Base-by-base conservation (phyloP, 2,113 vertebrate genomes). In the Zosterops borbonicus region DNA sequence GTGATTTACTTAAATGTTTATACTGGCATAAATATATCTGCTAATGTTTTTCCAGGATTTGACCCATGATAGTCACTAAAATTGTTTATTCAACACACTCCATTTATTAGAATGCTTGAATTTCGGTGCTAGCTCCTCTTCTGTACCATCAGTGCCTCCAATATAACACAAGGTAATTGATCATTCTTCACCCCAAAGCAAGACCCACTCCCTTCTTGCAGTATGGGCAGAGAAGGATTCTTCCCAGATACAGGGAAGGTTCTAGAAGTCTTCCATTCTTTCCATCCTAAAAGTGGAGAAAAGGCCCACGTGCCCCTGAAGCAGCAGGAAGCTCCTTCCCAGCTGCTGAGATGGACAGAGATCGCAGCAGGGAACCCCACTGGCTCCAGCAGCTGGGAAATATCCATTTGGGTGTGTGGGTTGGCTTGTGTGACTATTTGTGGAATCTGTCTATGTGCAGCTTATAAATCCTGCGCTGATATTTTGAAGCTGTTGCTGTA, bases 331-430 rank as follows among this genome's bases (percentile, higher is more conserved):
- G 37, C 60, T 78, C 52, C 77, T 74, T 94, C 83, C 76, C 79
- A 92, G 90, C 76, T 90, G 94, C 92, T 89, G 5, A 68, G 88
- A 83, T 82, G 89, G 91, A 83, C 76, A 87, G 87, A 53, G 64
- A 71, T 12, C 56, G 5, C 88, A 94, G 85, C 92, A 89, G 93
- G 90, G 76, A 69, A 90, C 23, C 25, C 74, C 44, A 46, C 37
- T 83, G 7, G 2, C 73, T 97, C 77, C 74, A 95, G 89, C 95
- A 96, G 94, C 95, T 96, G 94, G 91, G 93, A 96, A 95, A 87
- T 92, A 89, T 92, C 95, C 67, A 75, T 47, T 92, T 87, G 96
- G 91, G 94, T 87, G 91, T 95, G 87, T 71, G 89, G 92, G 53
- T 95, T 97, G 94, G 91, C 92, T 85, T 62, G n/a, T 89, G 91